Percentiles rank a stretch among this genome's conserved stretches.
phyloP scores from a whole-genome alignment of 2,113 vertebrate species.

The Apus apus region DNA sequence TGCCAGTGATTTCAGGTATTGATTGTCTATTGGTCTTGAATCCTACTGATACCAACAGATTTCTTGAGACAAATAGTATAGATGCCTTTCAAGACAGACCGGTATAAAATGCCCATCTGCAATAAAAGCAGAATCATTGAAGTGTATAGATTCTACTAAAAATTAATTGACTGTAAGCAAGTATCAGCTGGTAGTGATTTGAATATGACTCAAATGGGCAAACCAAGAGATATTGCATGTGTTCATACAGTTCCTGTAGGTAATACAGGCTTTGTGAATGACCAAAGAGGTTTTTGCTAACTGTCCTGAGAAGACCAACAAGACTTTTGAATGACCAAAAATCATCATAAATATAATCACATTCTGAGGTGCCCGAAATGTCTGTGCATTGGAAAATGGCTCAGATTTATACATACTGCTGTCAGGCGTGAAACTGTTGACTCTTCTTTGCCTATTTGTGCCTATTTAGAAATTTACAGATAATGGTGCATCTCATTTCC shows the following conservation, averaged over 20 bases:
- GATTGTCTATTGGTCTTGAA: neutral
- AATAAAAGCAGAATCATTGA: neutral
- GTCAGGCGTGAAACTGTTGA: neutral
- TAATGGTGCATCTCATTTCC: neutral
- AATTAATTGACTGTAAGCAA: neutral
- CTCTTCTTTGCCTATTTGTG: neutral
- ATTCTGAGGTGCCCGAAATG: neutral
- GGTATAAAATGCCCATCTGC: neutral
- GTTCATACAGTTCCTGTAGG: neutral
- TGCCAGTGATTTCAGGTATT: neutral
- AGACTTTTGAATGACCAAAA: neutral
- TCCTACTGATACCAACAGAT: neutral
- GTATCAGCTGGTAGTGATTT: neutral
- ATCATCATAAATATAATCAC: neutral
- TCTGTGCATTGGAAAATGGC: neutral
- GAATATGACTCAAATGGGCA: neutral
- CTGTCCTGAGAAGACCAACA: neutral
- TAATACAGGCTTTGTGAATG: neutral
- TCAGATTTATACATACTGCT: neutral
- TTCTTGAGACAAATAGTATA: neutral
- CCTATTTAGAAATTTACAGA: neutral
- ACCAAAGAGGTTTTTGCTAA: neutral
- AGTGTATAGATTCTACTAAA: neutral
- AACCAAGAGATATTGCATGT: no score
- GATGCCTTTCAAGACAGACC: neutral